Base-by-base conservation (phyloP, 2,888 invertebrate genomes). In the Amphipoea lucens region DNA sequence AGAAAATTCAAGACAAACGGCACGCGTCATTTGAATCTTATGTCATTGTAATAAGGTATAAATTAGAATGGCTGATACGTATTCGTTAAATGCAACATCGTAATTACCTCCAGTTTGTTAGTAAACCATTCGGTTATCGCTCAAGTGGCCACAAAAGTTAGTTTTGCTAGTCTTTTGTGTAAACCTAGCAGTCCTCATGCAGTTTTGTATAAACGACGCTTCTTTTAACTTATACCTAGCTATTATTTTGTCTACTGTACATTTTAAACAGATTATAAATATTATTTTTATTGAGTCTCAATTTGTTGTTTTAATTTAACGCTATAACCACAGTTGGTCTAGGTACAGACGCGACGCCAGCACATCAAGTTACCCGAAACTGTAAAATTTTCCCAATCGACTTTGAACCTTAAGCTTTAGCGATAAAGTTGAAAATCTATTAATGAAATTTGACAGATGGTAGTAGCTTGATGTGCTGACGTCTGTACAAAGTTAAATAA, bases 271-370 rank as follows among this genome's bases (percentile, higher is more conserved):
- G 86, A 89, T 90, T 91, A 92, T 90, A 91, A 90, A 91, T 92
- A 92, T 91, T 90, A 90, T 92, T 92, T 92, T 90, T 87, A 92
- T 89, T 84, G 90, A 91, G 91, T 91, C 90, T 90, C 92, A 85
- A 48, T 78, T 70, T 80, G 75, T 72, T 83, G 85, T 88, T 87
- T 91, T 89, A 11, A 36, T 83, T 72, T 65, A 11, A n/a, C 14
- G 1, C 4, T 51, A 0, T 45, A 40, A 29, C 4, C 62, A n/a
- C 29, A 14, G 20, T 40, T 12, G 11, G 4, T 74, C 23, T 12
- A 40, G n/a, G n/a, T 40, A 51, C 14, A 54, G 29, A 29, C 29
- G 29, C 45, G 36, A 36, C 36, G 36, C 36, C 36, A 36, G 36
- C 36, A 36, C 36, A 36, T 36, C 36, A 36, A 36, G 36, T 3